These are phyloP conservation scores for Melanostoma mellinum DNA, from an alignment of 2,888 invertebrate genomes.

Conservation along the genomic window DNA sequence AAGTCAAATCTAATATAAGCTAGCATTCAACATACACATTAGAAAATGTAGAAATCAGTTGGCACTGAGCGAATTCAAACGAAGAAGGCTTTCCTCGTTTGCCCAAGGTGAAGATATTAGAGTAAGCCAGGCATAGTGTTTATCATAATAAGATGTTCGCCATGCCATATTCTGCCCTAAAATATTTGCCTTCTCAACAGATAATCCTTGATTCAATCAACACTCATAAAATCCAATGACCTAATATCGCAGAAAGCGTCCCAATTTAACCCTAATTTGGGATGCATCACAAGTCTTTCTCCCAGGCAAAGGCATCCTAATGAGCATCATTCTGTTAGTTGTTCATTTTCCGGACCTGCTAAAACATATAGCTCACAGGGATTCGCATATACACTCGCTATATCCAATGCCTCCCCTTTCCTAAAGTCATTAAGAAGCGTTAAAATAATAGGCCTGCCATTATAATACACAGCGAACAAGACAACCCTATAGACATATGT, in stretches of 20 bases:
- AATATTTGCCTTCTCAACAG: constrained; percentile 14
- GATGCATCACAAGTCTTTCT: constrained; percentile 53
- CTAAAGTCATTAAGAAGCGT: constrained; percentile 61
- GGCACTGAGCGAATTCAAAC: no score
- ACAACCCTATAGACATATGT: constrained; percentile 11
- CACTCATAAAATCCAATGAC: constrained; percentile 41
- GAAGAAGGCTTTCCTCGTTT: no score
- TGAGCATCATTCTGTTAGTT: constrained; percentile 57
- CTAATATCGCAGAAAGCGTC: constrained; percentile 26
- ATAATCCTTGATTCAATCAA: constrained; percentile 58
- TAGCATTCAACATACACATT: no score
- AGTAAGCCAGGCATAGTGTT: no score
- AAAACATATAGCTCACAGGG: constrained; percentile 14
- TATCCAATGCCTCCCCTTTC: constrained; percentile 8
- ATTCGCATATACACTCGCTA: constrained; percentile 10
- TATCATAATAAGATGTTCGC: no score
- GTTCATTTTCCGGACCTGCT: constrained; percentile 47
- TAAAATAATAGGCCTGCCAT: constrained; percentile 63
- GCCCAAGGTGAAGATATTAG: no score
- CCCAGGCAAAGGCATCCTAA: constrained; percentile 48
- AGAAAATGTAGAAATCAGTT: no score
- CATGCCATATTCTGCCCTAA: no score
- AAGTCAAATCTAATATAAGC: no score
- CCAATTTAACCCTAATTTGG: constrained; percentile 56
- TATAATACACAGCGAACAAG: constrained; percentile 50